phyloP scores from a whole-genome alignment of 1,140 invertebrate species.

The Papilio polytes region DNA sequence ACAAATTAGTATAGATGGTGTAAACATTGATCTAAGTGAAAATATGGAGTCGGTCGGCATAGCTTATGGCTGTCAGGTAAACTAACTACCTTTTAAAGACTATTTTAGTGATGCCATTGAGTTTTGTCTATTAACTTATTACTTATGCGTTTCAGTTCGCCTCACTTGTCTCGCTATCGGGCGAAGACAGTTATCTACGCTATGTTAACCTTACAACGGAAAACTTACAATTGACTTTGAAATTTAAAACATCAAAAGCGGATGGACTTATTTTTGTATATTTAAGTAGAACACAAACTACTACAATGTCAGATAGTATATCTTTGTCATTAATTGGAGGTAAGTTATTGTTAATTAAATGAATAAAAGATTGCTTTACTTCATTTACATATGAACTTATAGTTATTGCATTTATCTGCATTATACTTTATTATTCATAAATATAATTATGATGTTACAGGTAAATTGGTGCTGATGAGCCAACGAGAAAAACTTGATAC shows the following conservation, averaged over 20 bases:
- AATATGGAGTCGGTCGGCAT: conserved; percentile 92
- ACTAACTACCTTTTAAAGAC: conserved; percentile 40
- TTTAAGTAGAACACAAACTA: conserved; percentile 66
- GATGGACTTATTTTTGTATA: conserved; percentile 90
- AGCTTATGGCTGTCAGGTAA: conserved; percentile 93
- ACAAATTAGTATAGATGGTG: conserved; percentile 89
- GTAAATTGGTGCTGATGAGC: conserved; percentile 85
- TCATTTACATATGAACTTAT: not conserved
- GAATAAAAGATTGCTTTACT: not conserved
- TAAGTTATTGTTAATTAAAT: conserved; percentile 40
- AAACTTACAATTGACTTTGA: conserved; percentile 91
- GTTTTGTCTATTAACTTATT: not conserved
- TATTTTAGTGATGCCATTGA: not conserved
- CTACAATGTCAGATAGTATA: conserved; percentile 66
- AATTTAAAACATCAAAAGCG: conserved; percentile 92
- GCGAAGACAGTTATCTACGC: conserved; percentile 87
- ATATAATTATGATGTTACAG: conserved; percentile 44
- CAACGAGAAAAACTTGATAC: conserved; percentile 86
- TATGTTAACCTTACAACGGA: conserved; percentile 85
- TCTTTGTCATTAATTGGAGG: conserved; percentile 70
- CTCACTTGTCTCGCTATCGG: conserved; percentile 84
- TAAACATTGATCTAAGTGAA: conserved; percentile 91
- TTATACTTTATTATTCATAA: not conserved
- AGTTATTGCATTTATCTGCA: conserved; percentile 3
- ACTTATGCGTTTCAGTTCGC: conserved; percentile 79